Conservation (phyloP, 2,113 vertebrate species). For the Oreochromis tanganicae region DNA sequence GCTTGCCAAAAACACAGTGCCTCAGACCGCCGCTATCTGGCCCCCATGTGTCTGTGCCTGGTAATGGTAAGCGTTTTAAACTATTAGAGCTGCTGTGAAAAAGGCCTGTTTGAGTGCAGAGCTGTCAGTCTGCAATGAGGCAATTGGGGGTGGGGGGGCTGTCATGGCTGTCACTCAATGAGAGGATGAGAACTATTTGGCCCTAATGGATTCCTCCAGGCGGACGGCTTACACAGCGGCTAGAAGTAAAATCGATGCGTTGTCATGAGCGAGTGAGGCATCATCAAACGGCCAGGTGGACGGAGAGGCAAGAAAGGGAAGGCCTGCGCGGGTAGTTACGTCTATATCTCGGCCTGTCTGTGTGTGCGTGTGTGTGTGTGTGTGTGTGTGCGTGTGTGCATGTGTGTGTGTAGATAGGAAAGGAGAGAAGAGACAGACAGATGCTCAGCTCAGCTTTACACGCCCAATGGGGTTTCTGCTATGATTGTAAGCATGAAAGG, state of each 20-base stretch:
- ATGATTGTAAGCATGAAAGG: constrained; percentile 74
- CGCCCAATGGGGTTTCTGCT: constrained; percentile 60
- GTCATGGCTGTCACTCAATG: constrained; percentile 72
- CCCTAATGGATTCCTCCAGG: constrained; percentile 98
- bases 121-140: constrained; percentile 85
- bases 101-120: constrained; percentile 92
- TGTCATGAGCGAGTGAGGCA: constrained; percentile 89
- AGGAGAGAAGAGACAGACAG: constrained; percentile 68
- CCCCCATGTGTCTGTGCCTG: constrained; percentile 83
- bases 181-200: constrained; percentile 95
- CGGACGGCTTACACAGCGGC: constrained; percentile 87
- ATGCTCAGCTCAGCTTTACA: constrained; percentile 67
- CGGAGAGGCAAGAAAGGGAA: constrained; percentile 70
- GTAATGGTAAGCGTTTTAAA: constrained; percentile 98
- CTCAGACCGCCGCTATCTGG: constrained; percentile 66
- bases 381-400: constrained; percentile 15
- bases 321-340: constrained; percentile 58
- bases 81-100: constrained; percentile 91
- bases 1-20: constrained; percentile 24
- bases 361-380: constrained; percentile 12
- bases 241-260: constrained; percentile 98
- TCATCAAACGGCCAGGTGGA: constrained; percentile 87
- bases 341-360: constrained; percentile 73
- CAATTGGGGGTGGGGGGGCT: constrained; percentile 60
- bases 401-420: constrained; percentile 57